Percentiles rank a stretch among this genome's conserved stretches.
These are phyloP conservation scores for Corythoichthys intestinalis DNA, from an alignment of 2,113 vertebrate species.

Conservation along the genomic window DNA sequence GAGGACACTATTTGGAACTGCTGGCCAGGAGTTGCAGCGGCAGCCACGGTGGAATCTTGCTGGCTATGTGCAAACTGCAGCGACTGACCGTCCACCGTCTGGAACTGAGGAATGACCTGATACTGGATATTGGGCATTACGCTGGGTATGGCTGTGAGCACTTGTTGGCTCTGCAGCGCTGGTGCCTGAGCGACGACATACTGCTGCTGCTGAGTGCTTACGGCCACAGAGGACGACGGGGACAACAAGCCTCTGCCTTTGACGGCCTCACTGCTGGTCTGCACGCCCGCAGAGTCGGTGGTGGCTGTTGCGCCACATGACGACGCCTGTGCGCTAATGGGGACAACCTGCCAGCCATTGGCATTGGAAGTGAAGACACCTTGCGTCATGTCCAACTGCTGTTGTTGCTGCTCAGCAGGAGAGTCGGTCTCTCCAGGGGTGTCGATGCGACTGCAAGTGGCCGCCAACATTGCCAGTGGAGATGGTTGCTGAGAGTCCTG, in stretches of 20 bases:
- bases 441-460: conserved; percentile 96
- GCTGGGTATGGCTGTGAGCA: conserved; percentile 84
- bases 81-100: conserved; percentile 91
- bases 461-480: conserved; percentile 90
- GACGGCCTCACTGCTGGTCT: conserved; percentile 61
- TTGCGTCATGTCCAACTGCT: conserved; percentile 81
- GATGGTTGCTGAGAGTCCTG: conserved; percentile 92
- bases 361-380: conserved; percentile 81
- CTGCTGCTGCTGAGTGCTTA: conserved; percentile 64
- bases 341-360: conserved; percentile 93
- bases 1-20: conserved; percentile 88
- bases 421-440: conserved; percentile 86
- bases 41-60: conserved; percentile 75
- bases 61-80: conserved; percentile 85
- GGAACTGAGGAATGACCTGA: conserved; percentile 95
- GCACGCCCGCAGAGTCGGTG: conserved; percentile 68
- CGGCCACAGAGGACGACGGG: conserved; percentile 36
- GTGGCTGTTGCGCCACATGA: conserved; percentile 68
- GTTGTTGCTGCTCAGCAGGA: conserved; percentile 66
- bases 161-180: conserved; percentile 84
- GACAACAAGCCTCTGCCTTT: conserved; percentile 76
- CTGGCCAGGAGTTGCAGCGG: conserved; percentile 69
- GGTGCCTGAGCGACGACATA: conserved; percentile 83
- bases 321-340: conserved; percentile 65
- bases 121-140: conserved; percentile 93